These are phyloP conservation scores for Conops quadrifasciatus DNA, from an alignment of 2,888 invertebrate species.

Conservation along the genomic window DNA sequence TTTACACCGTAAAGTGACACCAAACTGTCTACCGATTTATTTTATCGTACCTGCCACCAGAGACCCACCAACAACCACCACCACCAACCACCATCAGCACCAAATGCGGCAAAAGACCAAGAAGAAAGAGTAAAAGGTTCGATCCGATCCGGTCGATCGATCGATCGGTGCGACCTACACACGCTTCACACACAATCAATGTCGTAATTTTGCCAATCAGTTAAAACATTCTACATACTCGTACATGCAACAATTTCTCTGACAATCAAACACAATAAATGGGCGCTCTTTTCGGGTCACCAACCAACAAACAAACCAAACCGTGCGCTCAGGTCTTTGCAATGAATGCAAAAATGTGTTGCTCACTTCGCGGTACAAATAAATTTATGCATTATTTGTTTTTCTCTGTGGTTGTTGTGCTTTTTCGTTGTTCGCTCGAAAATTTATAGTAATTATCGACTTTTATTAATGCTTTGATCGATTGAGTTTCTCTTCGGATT, in stretches of 20 bases:
- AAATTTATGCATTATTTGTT: slow-evolving; percentile 12
- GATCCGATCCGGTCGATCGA: background rate
- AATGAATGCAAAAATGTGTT: background rate
- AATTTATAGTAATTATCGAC: too few species aligned
- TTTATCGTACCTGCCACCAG: background rate
- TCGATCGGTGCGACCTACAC: background rate
- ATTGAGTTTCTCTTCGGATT: too few species aligned
- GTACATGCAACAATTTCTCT: slow-evolving; percentile 4
- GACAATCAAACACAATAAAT: slow-evolving; percentile 16
- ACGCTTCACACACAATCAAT: slow-evolving; percentile 20
- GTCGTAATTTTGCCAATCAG: slow-evolving; percentile 25
- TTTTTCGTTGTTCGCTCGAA: too few species aligned
- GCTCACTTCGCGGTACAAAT: background rate
- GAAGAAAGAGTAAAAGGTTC: background rate
- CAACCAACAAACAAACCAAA: slow-evolving; percentile 2
- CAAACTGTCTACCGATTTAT: slow-evolving; percentile 9
- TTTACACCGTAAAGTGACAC: slow-evolving; percentile 15
- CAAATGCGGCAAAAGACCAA: slow-evolving; percentile 10
- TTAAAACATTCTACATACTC: slow-evolving; percentile 25
- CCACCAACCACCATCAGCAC: background rate
- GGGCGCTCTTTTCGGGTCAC: background rate
- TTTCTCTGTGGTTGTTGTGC: too few species aligned
- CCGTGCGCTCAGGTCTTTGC: background rate
- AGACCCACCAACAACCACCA: background rate
- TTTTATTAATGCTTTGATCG: too few species aligned